A percentile compares a stretch with the other conserved stretches of the same genome.
Conservation (phyloP, 92 coral and sea anemone species). For the Epizoanthus scotinus region DNA sequence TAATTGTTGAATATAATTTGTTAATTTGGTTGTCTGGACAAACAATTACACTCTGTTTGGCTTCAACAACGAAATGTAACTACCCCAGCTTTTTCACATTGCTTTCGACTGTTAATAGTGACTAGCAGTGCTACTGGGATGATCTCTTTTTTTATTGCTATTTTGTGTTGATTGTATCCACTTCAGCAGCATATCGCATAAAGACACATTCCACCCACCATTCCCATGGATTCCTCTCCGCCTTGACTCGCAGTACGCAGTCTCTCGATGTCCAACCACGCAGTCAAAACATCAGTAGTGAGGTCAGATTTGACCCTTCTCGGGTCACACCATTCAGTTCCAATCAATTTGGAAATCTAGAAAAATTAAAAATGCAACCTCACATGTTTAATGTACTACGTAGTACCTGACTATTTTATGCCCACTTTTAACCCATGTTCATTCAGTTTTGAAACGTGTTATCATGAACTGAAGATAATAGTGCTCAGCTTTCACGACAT, state of each 20-base stretch:
- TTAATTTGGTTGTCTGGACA: conserved; percentile 84
- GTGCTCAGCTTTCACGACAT: no score
- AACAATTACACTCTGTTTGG: conserved; percentile 76
- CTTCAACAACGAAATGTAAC: conserved; percentile 44
- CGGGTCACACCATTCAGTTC: conserved; percentile 76
- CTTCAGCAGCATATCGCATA: not conserved
- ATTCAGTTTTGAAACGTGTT: no score
- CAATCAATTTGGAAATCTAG: conserved; percentile 55
- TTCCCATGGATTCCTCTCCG: conserved; percentile 79
- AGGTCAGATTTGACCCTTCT: conserved; percentile 75
- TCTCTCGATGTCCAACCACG: conserved; percentile 83
- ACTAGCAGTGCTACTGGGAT: no score
- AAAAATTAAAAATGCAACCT: no score
- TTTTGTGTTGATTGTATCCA: not conserved
- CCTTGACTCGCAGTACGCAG: conserved; percentile 74
- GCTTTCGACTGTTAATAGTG: no score
- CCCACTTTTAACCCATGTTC: no score
- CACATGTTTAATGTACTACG: no score
- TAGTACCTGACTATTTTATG: no score
- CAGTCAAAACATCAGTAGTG: conserved; percentile 24
- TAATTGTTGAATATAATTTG: no score
- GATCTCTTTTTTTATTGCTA: no score
- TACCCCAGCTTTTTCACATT: no score
- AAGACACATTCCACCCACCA: conserved; percentile 64
- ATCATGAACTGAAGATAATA: no score